These are phyloP conservation scores for Laticauda laticaudata DNA, from an alignment of 2,113 vertebrate genomes.

Conservation along the genomic window DNA sequence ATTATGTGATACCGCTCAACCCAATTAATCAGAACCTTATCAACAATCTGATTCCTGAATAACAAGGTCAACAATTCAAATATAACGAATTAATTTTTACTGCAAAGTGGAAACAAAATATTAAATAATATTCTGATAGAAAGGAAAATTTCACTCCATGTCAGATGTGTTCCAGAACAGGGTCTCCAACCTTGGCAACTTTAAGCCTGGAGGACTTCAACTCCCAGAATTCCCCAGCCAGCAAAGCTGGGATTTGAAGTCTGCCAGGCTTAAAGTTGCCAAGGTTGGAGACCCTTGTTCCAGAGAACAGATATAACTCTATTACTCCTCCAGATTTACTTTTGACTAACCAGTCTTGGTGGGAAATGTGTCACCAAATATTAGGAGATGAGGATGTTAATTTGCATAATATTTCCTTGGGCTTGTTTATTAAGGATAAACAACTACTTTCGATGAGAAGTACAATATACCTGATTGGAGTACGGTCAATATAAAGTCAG, in stretches of 20 bases:
- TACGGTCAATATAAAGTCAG: not conserved
- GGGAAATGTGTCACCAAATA: not conserved
- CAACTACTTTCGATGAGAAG: not conserved
- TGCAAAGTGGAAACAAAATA: conserved; percentile 14
- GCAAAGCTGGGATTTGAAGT: no score
- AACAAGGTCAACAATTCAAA: not conserved
- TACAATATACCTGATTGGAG: not conserved
- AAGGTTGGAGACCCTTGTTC: no score
- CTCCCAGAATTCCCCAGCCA: no score
- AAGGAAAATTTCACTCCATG: not conserved
- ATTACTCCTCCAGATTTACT: not conserved
- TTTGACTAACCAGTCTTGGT: not conserved
- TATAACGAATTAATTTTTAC: conserved; percentile 26
- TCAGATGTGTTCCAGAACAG: not conserved
- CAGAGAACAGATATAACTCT: not conserved
- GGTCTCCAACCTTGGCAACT: no score
- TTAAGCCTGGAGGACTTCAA: no score
- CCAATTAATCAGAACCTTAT: not conserved
- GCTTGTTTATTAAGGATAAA: not conserved
- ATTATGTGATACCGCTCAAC: not conserved
- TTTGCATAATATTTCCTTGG: not conserved
- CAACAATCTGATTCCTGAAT: not conserved
- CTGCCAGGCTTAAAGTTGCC: no score
- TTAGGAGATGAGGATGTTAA: not conserved
- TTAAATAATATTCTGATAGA: not conserved